Base-by-base conservation (phyloP, 2,888 invertebrate species). In the Orthosia cruda region DNA sequence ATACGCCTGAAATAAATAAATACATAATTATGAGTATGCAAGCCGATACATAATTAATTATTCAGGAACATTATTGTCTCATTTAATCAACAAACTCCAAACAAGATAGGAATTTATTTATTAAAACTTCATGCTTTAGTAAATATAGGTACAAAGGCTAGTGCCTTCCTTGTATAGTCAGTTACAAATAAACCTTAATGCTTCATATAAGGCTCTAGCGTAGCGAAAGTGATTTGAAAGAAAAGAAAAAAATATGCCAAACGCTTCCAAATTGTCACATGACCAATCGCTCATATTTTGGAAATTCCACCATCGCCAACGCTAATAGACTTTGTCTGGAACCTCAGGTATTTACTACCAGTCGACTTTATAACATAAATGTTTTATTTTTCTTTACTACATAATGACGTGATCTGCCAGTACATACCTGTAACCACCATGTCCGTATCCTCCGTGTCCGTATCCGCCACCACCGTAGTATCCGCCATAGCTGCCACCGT, bases 401-500 rank as follows among this genome's bases (percentile, higher is more conserved):
- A 49, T 40, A 23, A 32, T 26, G 16, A 4, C 7, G 18, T 26
- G 13, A 23, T 64, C 69, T 61, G 13, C 71, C 50, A 47, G 13
- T 69, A 62, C 80, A 66, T 49, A 89, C 90, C 87, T 86, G 88
- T 93, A 93, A 50, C 86, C 83, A 26, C 83, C 75, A 61, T 83
- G 54, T 54, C 55, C 55, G 55, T 55, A 55, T 2, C 40, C 40
- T 40, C 89, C 86, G 15, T 88, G 85, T 20, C 80, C 74, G 65
- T 81, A 79, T 40, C 40, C 32, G 23, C 87, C 83, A 5, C 85
- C 84, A n/a, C 89, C 85, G 79, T 89, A 88, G n/a, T 89, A 85
- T 18, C 32, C 40, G 9, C 40, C 40, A 40, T 26, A 26, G 26
- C 26, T 26, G 26, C 89, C 87, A 7, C 90, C 89, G 64, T 85